Base-by-base conservation (phyloP, 30 jellyfish, hydroid and myxozoan species). In the Morbakka virulenta region DNA sequence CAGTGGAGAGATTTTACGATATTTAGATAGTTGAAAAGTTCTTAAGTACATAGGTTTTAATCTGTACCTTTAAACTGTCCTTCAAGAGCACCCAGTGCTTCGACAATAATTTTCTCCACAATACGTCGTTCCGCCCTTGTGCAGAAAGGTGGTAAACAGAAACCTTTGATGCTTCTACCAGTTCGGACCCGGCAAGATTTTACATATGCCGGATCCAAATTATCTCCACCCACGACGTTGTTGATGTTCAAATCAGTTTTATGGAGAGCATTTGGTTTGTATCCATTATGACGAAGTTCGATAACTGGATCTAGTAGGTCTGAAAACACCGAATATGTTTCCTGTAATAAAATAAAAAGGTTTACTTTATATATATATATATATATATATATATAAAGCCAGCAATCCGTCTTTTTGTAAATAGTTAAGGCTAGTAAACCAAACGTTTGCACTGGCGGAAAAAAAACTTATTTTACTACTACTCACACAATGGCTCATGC, bases 121-220 rank as follows among this genome's bases (percentile, higher is more conserved):
- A 51, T 84, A 47, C 89, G 32, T 62, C 96, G 57, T 71, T 87
- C 96, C 13, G 96, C 96, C 64, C 96, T 57, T 32, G 92, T 78
- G 67, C 96, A 87, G 50, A 74, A 67, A 17, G 96, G 93, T 4
- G 96, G 96, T 50, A 87, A 63, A 49, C 88, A 25, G 67, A 67
- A 68, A 6, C 96, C 96, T 13, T 93, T 76, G 25, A 87, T 72
- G 67, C 85, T 68, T 30, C 96, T 77, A 23, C 96, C 96, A 2
- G 96, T 87, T 21, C 96, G 61, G 11, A 87, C 85, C 23, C 96
- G 94, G 76, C 96, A 87, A 28, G 96, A 87, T 62, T 63, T 22
- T 41, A 87, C 96, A 50, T 87, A 87, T 22, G 70, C 51, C 4
- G 94, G 89, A 62, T 87, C 96, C 52, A 87, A 52, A 62, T 79